Evolutionary conservation across 2,888 invertebrate species (phyloP), one percentile per base, ranked within the genome.

Genomic region (Andrena haemorrhoa): DNA sequence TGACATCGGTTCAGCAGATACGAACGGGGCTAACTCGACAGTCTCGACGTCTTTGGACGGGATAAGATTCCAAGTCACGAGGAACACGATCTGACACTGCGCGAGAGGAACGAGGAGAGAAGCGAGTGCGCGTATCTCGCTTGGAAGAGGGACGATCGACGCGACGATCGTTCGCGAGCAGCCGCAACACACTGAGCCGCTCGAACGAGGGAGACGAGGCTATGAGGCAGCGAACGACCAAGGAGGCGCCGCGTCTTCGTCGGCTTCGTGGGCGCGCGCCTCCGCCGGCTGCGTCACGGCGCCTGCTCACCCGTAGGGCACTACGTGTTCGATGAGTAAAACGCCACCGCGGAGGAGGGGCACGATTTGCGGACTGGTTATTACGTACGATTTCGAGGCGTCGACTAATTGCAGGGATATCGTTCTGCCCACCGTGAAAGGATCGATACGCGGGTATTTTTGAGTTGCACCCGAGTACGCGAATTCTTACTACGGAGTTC

Each of bases 251-350:
- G 71, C 66, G 82, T 76, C 75, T 75, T 72, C 72, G 70, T 65
- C 71, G 78, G 47, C 58, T 76, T 75, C 74, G 73, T 72, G 80
- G 79, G 75, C 72, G 75, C 77, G 74, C 83, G 81, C 63, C 71
- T 72, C 72, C 78, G 49, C 65, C 71, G 82, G 75, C 76, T 64
- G 73, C 84, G 82, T 84, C 83, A 87, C 78, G 76, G 87, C 87
- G 87, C 87, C 72, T 87, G 87, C 87, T 80, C 87, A 72, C 66
- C 66, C 71, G 79, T 65, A 71, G 65, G 63, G 63, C 63, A 74
- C 65, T 85, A 58, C 77, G 77, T 83, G 79, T 66, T 78, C 82
- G 81, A 79, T 72, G 75, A 72, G 78, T 78, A 72, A 78, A 72
- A 61, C 58, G 71, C 72, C 66, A 51, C 20, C 16, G 6, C 29